Base-by-base conservation (phyloP, 2,888 invertebrate species). In the Phrixothrix hirtus region DNA sequence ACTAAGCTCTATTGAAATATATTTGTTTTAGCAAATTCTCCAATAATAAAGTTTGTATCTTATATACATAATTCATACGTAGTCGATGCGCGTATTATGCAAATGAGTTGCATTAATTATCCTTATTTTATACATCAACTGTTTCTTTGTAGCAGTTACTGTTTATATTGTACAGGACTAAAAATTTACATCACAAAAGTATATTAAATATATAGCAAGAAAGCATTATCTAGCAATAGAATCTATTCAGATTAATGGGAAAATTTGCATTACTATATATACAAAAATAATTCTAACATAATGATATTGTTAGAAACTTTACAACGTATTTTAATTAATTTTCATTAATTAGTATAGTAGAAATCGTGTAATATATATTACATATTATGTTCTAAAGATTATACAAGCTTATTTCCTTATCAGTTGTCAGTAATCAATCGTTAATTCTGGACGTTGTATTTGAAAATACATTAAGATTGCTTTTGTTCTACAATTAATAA, bases 71-170 rank as follows among this genome's bases (percentile, higher is more conserved):
- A 66, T 65, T 62, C 63, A 68, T 68, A 67, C 67, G 67, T 67
- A 65, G 61, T 64, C 61, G 52, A 64, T 65, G 60, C 66, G 65
- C 67, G 66, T 67, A 64, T 67, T 66, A 67, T 67, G 63, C 66
- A 65, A 67, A 67, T 64, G 61, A 64, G 53, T 51, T 39, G 56
- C 58, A 61, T 66, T 62, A 57, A 65, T 66, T 66, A 68, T 66
- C 65, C 64, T 66, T 63, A 55, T 55, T 61, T 58, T 59, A 54
- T 65, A 59, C 61, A 62, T 63, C 56, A 60, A 57, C 56, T 55
- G 63, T 57, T 60, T 61, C 61, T 64, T 57, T 61, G 53, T 52
- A 57, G 34, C 51, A 55, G n/a, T n/a, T 59, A 58, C 53, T 64
- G 62, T 63, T 64, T 64, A 64, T 63, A 62, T 65, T 64, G 67